Conservation (phyloP, 2,113 vertebrate genomes). For the Silurus meridionalis region DNA sequence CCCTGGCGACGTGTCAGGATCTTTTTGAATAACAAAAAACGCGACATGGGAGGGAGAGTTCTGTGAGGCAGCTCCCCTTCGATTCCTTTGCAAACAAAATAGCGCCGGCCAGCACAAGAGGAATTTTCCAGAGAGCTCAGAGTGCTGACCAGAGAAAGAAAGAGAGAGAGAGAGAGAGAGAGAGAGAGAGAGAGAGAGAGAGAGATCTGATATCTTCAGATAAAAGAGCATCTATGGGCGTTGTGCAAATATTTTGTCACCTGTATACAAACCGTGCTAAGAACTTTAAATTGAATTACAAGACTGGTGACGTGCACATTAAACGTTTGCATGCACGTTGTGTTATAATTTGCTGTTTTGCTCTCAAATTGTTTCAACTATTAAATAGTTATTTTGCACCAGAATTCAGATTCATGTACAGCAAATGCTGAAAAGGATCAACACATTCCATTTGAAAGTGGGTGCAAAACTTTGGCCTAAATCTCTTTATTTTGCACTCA, state of each 20-base stretch:
- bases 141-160: slow-evolving; percentile 41
- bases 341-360: not conserved
- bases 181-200: not conserved
- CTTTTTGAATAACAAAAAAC: slow-evolving; percentile 54
- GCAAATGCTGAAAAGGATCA: not conserved
- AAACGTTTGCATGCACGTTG: not conserved
- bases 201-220: not conserved
- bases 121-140: slow-evolving; percentile 52
- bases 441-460: not conserved
- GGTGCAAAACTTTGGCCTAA: not conserved
- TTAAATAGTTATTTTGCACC: not conserved
- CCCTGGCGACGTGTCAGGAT: slow-evolving; percentile 31
- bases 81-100: slow-evolving; percentile 51
- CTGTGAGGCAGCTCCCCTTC: slow-evolving; percentile 28
- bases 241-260: not conserved
- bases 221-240: not conserved
- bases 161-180: slow-evolving; percentile 4
- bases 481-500: too few species aligned
- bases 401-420: not conserved
- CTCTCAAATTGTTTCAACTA: not conserved
- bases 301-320: not conserved
- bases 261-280: not conserved
- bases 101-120: slow-evolving; percentile 21
- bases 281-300: not conserved
- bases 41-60: slow-evolving; percentile 35